Percentiles rank a stretch among this genome's conserved stretches.
phyloP scores from a whole-genome alignment of 2,797 vertebrate genomes.

The Pseudochirops corinnae region DNA sequence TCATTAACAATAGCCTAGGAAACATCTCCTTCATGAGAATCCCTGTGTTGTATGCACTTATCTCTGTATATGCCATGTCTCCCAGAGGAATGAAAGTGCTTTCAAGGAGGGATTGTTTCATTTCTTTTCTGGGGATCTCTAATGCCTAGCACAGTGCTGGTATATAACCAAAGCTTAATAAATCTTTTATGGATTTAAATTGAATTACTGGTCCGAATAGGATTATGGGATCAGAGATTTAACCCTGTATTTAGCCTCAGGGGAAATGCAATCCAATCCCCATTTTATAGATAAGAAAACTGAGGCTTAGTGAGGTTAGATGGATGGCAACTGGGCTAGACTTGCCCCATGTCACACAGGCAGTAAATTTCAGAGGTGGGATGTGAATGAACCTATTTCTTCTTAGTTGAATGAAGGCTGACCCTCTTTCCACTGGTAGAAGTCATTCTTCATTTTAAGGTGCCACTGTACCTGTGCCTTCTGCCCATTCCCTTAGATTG shows the following conservation, averaged over 20 bases:
- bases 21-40: slow-evolving; percentile 13
- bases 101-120: neutral
- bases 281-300: neutral
- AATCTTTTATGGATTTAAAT: neutral
- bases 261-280: neutral
- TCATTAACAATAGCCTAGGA: neutral
- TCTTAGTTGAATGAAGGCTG: neutral
- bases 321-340: neutral
- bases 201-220: neutral
- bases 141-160: neutral
- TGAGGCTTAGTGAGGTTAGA: neutral
- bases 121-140: neutral
- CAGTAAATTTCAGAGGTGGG: neutral
- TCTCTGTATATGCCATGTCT: neutral
- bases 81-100: neutral
- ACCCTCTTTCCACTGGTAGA: neutral
- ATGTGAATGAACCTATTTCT: neutral
- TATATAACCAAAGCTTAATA: neutral
- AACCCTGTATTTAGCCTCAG: neutral
- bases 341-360: neutral
- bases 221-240: neutral
- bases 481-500: neutral
- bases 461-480: neutral
- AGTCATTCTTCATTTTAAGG: neutral
- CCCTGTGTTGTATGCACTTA: neutral